Evolutionary conservation across 2,113 vertebrate species (phyloP), one percentile per base, ranked within the genome.

Genomic region (Sminthopsis crassicaudata): DNA sequence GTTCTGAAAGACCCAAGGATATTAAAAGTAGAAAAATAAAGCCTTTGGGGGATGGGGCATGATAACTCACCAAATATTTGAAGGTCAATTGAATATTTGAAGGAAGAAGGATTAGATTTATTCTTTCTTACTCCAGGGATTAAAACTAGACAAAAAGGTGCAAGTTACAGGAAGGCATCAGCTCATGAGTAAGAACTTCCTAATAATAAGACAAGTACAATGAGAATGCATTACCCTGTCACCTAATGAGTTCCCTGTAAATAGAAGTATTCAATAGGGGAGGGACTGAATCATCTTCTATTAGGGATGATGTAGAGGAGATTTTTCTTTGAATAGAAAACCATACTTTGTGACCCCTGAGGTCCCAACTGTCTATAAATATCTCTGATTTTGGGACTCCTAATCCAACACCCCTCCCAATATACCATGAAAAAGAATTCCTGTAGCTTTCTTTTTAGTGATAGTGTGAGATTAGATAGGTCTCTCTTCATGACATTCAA

Each of bases 401-500:
- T 2, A 42, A 42, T 42, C n/a, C 19, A 84, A 2, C 42, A 54
- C 55, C 90, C 91, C 84, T 92, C 50, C 91, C 24, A 90, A 53
- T 60, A 93, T 92, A 57, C n/a, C 76, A 96, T 50, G 91, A 50
- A 90, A 91, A 84, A 60, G 95, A 91, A 50, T 48, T 19, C 76
- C 48, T 88, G 25, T 8, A 94, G 92, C 60, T 60, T 60, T 95
- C 92, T 95, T 95, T 90, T 93, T 26, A 60, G 48, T 48, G 53
- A 95, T 92, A 91, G 46, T 90, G 95, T 30, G 90, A 95, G 91
- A 96, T 90, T 51, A 94, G 84, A 88, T 48, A n/a, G 93, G 16
- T 92, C 92, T 96, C 89, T 95, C 91, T 91, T 93, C 53, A n/a
- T 51, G 93, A 93, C 50, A 94, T 57, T 95, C 30, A 94, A 57